Base-by-base conservation (phyloP, 2,113 vertebrate genomes). In the Corapipo altera region DNA sequence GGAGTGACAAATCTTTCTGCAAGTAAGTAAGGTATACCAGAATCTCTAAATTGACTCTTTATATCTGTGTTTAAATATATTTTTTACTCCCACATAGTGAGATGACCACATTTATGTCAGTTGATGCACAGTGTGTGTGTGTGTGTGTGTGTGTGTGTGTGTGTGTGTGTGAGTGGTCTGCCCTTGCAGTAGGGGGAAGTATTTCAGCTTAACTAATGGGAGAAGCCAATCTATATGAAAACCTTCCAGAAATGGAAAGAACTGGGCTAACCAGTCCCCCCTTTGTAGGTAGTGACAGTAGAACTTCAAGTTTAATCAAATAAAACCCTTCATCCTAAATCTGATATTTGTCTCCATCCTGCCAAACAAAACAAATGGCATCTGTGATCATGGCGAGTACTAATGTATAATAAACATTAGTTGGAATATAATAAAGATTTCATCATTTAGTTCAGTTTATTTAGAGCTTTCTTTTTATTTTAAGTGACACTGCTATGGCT, bases 101-200 rank as follows among this genome's bases (percentile, higher is more conserved):
- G 70, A 23, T 16, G 27, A 14, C 9, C 15, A 14, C 44, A 49
- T 37, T 80, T 57, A 15, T n/a, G 33, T 28, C 51, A 46, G 11
- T 22, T 54, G 51, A 54, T 9, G 15, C 8, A 12, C 15, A 39
- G 18, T 22, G 51, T 3, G 0, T 8, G 46, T 43, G 5, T 41
- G 5, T 41, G 39, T 39, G 39, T 41, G 8, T 9, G 7, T 3
- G 1, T 37, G 10, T 8, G 46, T 43, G 5, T 41, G 5, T 41
- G 39, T 39, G 39, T 41, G 8, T 9, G 7, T 3, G 1, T 37
- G 10, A 5, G 0, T 30, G 9, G 18, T 54, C 46, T 86, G 48
- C 41, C 41, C 37, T n/a, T 86, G 39, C 27, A 83, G 5, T 19
- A 61, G 21, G 27, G 20, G 10, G 66, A 82, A 6, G 4, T 20